phyloP scores from a whole-genome alignment of 2,797 vertebrate genomes.

The Chaetophractus vellerosus region DNA sequence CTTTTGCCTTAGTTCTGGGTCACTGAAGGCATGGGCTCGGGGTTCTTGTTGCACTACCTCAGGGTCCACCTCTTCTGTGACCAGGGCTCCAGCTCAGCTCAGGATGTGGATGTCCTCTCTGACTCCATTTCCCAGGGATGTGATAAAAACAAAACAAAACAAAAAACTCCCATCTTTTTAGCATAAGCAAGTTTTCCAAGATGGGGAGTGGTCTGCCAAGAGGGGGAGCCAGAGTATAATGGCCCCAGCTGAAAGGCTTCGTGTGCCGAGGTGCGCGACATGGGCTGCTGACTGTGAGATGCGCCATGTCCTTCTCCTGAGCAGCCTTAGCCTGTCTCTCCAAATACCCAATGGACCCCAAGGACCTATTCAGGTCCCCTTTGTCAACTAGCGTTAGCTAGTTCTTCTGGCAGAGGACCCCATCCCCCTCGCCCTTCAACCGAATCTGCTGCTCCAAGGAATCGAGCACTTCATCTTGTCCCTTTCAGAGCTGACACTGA shows the following conservation, averaged over 20 bases:
- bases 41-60: not conserved
- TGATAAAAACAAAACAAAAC: not conserved
- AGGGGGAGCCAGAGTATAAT: not conserved
- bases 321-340: not conserved
- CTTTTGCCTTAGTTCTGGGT: not conserved
- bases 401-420: not conserved
- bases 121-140: not conserved
- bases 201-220: not conserved
- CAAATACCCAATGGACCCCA: not conserved
- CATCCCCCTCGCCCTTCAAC: not conserved
- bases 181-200: not conserved
- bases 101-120: not conserved
- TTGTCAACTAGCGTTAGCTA: not conserved
- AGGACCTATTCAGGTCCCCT: not conserved
- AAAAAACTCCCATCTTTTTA: not conserved
- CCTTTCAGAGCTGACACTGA: not conserved
- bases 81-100: not conserved
- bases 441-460: not conserved
- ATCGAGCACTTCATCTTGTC: not conserved
- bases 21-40: not conserved
- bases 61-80: not conserved
- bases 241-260: not conserved
- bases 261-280: not conserved
- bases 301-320: not conserved
- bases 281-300: not conserved